Conservation (phyloP, 2,797 vertebrate genomes). For the Zalophus californianus region DNA sequence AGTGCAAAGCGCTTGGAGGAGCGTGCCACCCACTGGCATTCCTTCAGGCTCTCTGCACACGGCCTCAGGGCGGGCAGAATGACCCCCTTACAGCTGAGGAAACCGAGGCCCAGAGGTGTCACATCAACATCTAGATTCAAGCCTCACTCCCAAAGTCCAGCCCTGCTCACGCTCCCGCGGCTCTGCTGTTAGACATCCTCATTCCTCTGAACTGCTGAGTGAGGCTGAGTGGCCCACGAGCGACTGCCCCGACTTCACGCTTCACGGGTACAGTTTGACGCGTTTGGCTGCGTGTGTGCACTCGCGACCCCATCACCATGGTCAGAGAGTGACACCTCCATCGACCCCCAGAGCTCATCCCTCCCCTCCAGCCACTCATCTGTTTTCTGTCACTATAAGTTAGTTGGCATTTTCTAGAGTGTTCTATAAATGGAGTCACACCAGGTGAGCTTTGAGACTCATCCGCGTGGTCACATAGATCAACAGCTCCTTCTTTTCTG, state of each 20-base stretch:
- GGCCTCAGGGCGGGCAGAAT: not conserved
- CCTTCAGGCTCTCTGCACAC: not conserved
- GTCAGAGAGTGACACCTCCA: no score
- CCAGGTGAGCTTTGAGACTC: not conserved
- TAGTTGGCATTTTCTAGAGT: not conserved
- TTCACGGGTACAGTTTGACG: no score
- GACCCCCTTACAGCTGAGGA: not conserved
- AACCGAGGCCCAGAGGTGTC: not conserved
- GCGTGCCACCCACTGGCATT: fast-evolving
- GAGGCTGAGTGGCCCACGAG: fast-evolving
- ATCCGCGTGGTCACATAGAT: fast-evolving
- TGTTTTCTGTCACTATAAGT: not conserved
- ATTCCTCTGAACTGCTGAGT: not conserved
- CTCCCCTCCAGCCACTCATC: no score
- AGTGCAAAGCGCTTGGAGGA: fast-evolving
- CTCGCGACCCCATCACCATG: fast-evolving
- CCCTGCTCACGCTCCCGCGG: not conserved
- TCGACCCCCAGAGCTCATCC: not conserved
- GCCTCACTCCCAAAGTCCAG: not conserved
- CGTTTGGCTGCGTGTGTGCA: fast-evolving
- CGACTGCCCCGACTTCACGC: no score
- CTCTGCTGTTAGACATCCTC: not conserved
- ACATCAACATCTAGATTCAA: not conserved
- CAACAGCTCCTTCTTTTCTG: no score
- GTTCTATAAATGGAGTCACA: not conserved